Base-by-base conservation (phyloP, 2,888 invertebrate species). In the Halictus ligatus region DNA sequence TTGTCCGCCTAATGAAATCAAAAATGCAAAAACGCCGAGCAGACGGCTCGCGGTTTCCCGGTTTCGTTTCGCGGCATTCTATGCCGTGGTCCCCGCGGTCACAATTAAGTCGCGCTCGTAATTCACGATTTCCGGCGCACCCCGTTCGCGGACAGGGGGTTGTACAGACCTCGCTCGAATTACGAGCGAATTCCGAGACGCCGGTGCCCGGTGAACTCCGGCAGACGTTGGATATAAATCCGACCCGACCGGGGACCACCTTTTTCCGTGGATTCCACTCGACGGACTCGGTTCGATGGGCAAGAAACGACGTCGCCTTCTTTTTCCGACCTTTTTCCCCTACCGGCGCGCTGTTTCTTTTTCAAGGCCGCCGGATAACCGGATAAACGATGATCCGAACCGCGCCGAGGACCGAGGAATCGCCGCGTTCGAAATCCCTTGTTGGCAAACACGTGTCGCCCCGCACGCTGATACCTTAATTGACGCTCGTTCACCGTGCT, bases 51-150 rank as follows among this genome's bases (percentile, higher is more conserved):
- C 18, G 40, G 50, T 15, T 67, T 73, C 73, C 64, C 78, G 35
- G 43, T 74, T 74, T 21, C 46, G n/a, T 46, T 12, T n/a, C 25
- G 35, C 35, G 15, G 12, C 3, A 67, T 25, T 78, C 43, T 21
- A 78, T 81, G 78, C 40, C 73, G 29, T 46, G 12, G n/a, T 43
- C 46, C 78, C 78, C 69, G 67, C 78, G 78, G 82, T 75, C 46
- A 78, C 74, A 82, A 82, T 82, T 82, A 82, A 82, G 78, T 82
- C 74, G n/a, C 67, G 35, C 43, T 21, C 69, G 74, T 82, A 78
- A 78, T 78, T 82, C 82, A 78, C 78, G 74, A 82, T 82, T 75
- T 58, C 58, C 35, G 78, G 58, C 25, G 15, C 54, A 60, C 54
- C 76, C 54, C 76, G 58, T 77, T 73, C 73, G 40, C 60, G 80